Conservation (phyloP, 1,140 invertebrate genomes). For the Thaumetopoea pityocampa region DNA sequence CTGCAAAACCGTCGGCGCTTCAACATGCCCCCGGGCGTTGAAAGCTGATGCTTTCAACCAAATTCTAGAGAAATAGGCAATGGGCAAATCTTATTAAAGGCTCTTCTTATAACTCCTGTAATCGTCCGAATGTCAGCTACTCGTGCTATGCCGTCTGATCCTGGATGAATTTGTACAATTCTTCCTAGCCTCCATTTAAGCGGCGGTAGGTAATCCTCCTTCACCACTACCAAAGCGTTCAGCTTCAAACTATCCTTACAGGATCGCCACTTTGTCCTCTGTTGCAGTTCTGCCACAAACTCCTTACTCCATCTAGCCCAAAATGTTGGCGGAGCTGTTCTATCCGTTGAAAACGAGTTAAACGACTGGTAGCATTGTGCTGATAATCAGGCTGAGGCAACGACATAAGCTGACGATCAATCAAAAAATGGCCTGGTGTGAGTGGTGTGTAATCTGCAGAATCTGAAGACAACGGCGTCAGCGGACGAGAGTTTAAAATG, state of each 20-base stretch:
- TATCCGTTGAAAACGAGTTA: slow-evolving; percentile 14
- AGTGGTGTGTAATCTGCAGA: slow-evolving; percentile 27
- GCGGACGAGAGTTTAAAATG: too few species aligned
- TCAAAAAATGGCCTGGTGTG: slow-evolving; percentile 48
- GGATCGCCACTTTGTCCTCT: neutral
- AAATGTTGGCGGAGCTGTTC: slow-evolving; percentile 15
- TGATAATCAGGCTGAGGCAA: slow-evolving; percentile 2
- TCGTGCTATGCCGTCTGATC: slow-evolving; percentile 10
- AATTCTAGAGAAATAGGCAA: slow-evolving; percentile 5
- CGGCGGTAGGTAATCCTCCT: slow-evolving; percentile 2
- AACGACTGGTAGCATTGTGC: neutral
- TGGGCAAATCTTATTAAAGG: slow-evolving; percentile 13
- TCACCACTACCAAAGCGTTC: neutral
- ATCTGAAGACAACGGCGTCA: slow-evolving; percentile 28
- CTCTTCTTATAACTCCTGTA: slow-evolving; percentile 6
- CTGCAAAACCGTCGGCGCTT: too few species aligned
- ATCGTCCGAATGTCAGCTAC: slow-evolving; percentile 14
- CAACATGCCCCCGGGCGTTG: slow-evolving; percentile 14
- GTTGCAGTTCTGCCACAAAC: neutral
- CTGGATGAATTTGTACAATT: slow-evolving; percentile 6
- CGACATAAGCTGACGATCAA: slow-evolving; percentile 31
- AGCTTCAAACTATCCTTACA: neutral
- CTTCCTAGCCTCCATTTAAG: slow-evolving; percentile 1
- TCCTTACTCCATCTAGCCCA: neutral
- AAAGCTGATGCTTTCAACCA: slow-evolving; percentile 7